Evolutionary conservation across 2,797 vertebrate species (phyloP).

Genomic region (Glossophaga mutica): DNA sequence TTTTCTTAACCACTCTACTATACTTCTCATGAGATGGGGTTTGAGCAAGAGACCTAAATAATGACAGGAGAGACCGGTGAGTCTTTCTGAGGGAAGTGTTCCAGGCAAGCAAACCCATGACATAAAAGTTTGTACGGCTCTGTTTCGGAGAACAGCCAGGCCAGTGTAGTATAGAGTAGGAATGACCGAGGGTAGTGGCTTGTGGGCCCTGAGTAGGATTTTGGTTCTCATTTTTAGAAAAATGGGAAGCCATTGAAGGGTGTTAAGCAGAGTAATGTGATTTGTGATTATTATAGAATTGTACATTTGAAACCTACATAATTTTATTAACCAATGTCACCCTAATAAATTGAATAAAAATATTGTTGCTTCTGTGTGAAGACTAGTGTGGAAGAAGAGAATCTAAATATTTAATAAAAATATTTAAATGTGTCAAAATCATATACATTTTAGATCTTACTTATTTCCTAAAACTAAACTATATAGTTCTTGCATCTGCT

Average conservation of each 20-base stretch:
- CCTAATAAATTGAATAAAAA: not conserved
- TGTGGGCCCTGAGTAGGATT: not conserved
- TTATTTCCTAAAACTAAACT: not conserved
- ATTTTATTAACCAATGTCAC: not conserved
- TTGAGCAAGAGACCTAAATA: not conserved
- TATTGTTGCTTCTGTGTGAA: not conserved
- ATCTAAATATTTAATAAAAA: slow-evolving; percentile 24
- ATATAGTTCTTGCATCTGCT: not conserved
- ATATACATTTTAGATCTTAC: not conserved
- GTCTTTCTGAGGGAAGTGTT: not conserved
- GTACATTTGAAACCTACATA: not conserved
- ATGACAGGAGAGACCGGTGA: not conserved
- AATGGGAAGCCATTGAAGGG: not conserved
- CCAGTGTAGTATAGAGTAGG: not conserved
- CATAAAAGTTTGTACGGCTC: not conserved
- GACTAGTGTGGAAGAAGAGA: not conserved
- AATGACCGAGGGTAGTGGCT: not conserved
- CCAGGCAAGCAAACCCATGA: not conserved
- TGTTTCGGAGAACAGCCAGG: not conserved
- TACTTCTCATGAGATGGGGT: not conserved
- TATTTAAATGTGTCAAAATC: not conserved
- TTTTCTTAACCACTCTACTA: not conserved
- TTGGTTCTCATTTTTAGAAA: slow-evolving; percentile 9
- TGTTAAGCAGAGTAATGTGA: not conserved
- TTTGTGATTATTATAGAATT: not conserved